Conservation (phyloP, 2,797 vertebrate genomes). For the Pseudomugil tenellus region DNA sequence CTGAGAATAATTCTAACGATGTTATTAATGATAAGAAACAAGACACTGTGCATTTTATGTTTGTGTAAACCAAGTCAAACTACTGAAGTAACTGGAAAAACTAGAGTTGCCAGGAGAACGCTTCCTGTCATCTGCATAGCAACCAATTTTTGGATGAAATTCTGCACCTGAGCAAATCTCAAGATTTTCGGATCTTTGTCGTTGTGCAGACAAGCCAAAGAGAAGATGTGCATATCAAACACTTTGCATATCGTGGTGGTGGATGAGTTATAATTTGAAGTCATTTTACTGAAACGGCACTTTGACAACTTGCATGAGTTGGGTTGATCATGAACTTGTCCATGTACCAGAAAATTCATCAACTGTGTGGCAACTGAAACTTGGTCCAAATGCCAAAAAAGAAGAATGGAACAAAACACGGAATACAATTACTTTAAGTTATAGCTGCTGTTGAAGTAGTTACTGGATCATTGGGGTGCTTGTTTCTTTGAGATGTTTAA, state of each 20-base stretch:
- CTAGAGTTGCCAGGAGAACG: not conserved
- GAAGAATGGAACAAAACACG: not conserved
- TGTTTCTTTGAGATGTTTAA: slow-evolving; percentile 18
- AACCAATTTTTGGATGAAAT: not conserved
- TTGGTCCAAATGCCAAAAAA: not conserved
- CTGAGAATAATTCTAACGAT: not conserved
- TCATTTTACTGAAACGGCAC: not conserved
- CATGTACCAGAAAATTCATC: not conserved
- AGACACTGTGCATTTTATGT: not conserved
- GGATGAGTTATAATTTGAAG: not conserved
- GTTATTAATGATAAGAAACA: not conserved
- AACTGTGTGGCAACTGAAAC: not conserved
- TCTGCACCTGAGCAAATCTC: not conserved
- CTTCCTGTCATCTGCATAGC: not conserved
- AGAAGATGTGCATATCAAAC: not conserved
- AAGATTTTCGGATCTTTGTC: not conserved
- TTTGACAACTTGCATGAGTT: not conserved
- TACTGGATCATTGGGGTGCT: not conserved
- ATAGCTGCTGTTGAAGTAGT: not conserved
- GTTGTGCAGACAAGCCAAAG: not conserved
- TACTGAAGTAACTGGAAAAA: not conserved
- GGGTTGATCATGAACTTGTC: not conserved
- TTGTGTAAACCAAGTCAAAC: not conserved
- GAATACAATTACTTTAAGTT: not conserved
- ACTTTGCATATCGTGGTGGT: not conserved